A percentile compares a stretch with the other conserved stretches of the same genome.
Evolutionary conservation across 1,140 invertebrate species (phyloP).

Genomic region (Bombus waltoni): DNA sequence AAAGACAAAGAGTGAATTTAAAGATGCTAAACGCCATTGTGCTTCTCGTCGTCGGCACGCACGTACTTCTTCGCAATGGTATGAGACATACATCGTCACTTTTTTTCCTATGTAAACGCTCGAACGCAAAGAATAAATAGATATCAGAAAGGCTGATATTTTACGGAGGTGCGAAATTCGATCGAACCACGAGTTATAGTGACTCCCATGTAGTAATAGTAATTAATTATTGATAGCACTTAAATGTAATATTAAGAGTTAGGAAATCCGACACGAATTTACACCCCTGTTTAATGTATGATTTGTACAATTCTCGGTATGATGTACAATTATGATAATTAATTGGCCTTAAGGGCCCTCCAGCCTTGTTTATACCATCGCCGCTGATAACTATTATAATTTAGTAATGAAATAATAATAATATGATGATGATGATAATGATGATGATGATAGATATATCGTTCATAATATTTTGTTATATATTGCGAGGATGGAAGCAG

Average conservation of each 20-base stretch:
- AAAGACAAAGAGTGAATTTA: not conserved
- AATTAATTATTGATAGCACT: conserved; percentile 20
- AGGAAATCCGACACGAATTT: conserved; percentile 5
- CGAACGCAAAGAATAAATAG: not conserved
- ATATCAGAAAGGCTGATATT: not conserved
- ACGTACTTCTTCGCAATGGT: conserved; percentile 31
- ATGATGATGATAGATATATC: conserved; percentile 20
- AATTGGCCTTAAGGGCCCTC: conserved; percentile 40
- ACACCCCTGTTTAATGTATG: not conserved
- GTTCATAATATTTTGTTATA: conserved; percentile 67
- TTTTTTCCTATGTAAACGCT: not conserved
- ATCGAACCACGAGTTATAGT: not conserved
- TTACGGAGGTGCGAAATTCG: not conserved
- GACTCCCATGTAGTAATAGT: conserved; percentile 14
- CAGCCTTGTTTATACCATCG: conserved; percentile 37
- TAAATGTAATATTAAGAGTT: conserved; percentile 49
- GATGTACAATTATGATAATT: not conserved
- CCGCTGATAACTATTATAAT: conserved; percentile 28
- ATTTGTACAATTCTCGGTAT: conserved; percentile 12
- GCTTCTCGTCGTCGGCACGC: not conserved
- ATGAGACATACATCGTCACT: not conserved
- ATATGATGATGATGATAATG: not conserved
- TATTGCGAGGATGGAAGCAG: conserved; percentile 51
- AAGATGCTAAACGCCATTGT: not conserved
- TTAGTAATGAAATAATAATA: conserved; percentile 11